These are phyloP conservation scores for Gopherus flavomarginatus DNA, from an alignment of 2,113 vertebrate genomes.

Conservation along the genomic window DNA sequence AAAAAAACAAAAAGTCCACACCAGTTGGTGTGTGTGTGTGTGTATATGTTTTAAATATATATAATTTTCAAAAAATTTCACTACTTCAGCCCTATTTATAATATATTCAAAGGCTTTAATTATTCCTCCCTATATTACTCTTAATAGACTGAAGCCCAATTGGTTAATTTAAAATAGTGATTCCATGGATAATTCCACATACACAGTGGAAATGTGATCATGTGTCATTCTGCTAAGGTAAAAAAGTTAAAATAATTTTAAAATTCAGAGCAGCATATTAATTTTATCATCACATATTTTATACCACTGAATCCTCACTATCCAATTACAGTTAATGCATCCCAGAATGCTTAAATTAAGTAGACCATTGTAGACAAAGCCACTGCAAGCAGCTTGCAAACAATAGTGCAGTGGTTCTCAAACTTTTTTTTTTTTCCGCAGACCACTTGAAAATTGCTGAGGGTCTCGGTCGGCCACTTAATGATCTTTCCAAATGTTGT, in stretches of 20 bases:
- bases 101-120: not conserved
- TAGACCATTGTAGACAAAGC: not conserved
- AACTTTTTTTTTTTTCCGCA: no score
- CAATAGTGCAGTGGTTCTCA: no score
- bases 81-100: not conserved
- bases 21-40: no score
- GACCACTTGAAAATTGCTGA: no score
- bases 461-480: no score
- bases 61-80: not conserved
- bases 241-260: not conserved
- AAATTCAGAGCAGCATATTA: not conserved
- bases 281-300: not conserved
- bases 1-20: no score
- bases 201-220: not conserved
- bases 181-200: not conserved
- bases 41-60: not conserved
- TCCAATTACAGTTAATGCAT: not conserved
- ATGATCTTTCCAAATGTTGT: no score
- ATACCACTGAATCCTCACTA: not conserved
- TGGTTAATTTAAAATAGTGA: not conserved
- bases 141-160: not conserved
- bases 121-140: not conserved
- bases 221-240: not conserved
- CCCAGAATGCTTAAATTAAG: not conserved
- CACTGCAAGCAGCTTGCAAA: no score